phyloP scores from a whole-genome alignment of 2,888 invertebrate genomes.

The Drepana falcataria region DNA sequence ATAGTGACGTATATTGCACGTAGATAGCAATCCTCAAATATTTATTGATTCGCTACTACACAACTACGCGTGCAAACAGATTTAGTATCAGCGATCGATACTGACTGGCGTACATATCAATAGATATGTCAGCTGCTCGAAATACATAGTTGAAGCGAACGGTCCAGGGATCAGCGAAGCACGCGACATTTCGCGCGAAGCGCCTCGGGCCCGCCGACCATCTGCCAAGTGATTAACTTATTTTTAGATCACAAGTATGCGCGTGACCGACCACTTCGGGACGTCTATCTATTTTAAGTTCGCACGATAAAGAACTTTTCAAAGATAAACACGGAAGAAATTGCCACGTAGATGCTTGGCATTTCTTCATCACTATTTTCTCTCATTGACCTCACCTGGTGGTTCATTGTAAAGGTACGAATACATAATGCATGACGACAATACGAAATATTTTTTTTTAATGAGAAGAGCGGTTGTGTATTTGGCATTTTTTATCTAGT shows the following conservation, averaged over 20 bases:
- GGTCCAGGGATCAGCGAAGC: slow-evolving; percentile 18
- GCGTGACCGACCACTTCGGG: slow-evolving; percentile 66
- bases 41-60: slow-evolving; percentile 14
- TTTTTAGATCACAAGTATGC: slow-evolving; percentile 61
- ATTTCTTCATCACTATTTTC: not conserved
- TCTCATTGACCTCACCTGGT: not conserved
- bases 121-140: slow-evolving; percentile 19
- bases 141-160: slow-evolving; percentile 30
- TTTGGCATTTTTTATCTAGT: too few relatives aligned
- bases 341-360: slow-evolving; percentile 4
- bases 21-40: slow-evolving; percentile 13
- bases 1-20: slow-evolving; percentile 15
- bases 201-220: slow-evolving; percentile 33
- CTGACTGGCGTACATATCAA: slow-evolving; percentile 22
- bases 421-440: too few relatives aligned
- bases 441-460: too few relatives aligned
- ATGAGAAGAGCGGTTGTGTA: too few relatives aligned
- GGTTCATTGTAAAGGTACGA: too few relatives aligned
- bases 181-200: slow-evolving; percentile 50
- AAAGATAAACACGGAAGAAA: slow-evolving; percentile 47
- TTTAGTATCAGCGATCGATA: slow-evolving; percentile 30
- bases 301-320: slow-evolving; percentile 43
- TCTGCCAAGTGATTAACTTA: slow-evolving; percentile 73
- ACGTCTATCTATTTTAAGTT: slow-evolving; percentile 52
- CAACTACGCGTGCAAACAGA: slow-evolving; percentile 22